Conservation (phyloP, 2,888 invertebrate species). For the Bunonema sp. region DNA sequence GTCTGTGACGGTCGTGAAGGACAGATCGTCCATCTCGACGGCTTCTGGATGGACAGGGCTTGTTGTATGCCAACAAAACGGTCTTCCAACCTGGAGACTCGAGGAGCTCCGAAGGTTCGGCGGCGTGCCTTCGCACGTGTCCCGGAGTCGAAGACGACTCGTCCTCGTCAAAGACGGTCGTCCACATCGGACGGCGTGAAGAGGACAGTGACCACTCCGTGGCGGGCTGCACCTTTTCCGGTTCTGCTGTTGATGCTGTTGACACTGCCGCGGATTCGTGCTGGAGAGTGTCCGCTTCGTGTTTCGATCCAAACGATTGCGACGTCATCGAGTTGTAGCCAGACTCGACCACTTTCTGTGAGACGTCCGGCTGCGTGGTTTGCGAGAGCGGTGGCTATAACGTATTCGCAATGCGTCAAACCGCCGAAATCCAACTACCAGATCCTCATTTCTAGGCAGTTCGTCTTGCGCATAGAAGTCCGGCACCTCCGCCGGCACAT, state of each 20-base stretch:
- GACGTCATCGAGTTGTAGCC: no score
- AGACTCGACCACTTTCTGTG: no score
- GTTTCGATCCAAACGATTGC: no score
- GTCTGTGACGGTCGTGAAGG: slow-evolving; percentile 7
- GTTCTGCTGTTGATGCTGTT: neutral
- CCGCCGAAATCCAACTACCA: no score
- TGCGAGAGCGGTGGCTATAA: no score
- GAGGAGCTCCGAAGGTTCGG: neutral
- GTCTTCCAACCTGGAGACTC: neutral
- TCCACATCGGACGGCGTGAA: slow-evolving; percentile 34
- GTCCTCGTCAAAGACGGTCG: slow-evolving; percentile 39
- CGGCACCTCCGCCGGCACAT: no score
- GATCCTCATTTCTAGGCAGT: no score
- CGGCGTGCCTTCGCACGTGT: neutral
- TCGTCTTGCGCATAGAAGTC: no score
- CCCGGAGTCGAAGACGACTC: slow-evolving; percentile 4
- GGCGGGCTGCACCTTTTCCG: neutral
- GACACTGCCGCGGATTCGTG: slow-evolving; percentile 1
- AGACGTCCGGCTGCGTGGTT: no score
- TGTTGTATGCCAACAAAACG: neutral
- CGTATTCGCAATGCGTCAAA: no score
- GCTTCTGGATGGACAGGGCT: slow-evolving; percentile 11
- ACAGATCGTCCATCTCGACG: slow-evolving; percentile 21
- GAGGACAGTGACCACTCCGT: slow-evolving; percentile 1
- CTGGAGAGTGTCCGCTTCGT: slow-evolving; percentile 1